phyloP scores from a whole-genome alignment of 1,140 invertebrate species.

The Eupeodes corollae region DNA sequence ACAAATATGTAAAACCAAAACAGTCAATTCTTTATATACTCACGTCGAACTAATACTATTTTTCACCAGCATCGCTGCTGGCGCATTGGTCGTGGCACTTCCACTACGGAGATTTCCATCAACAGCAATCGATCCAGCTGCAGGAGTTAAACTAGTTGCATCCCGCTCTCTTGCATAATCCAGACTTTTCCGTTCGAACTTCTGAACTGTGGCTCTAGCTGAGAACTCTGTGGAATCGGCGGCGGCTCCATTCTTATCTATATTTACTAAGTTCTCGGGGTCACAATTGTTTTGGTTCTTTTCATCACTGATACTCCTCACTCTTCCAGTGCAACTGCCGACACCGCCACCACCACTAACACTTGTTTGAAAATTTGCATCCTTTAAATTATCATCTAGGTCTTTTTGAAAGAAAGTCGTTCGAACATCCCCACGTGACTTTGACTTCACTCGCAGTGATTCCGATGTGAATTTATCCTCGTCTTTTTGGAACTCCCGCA shows the following conservation, averaged over 20 bases:
- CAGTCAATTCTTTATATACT: slow-evolving; percentile 7
- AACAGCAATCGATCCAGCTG: slow-evolving; percentile 1
- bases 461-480: slow-evolving; percentile 27
- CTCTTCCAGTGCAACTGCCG: slow-evolving; percentile 23
- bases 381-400: slow-evolving; percentile 29
- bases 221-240: slow-evolving; percentile 10
- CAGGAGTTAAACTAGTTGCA: background rate
- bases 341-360: slow-evolving; percentile 11
- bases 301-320: slow-evolving; percentile 34
- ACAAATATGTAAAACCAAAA: background rate
- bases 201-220: slow-evolving; percentile 11
- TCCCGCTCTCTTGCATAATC: slow-evolving; percentile 6
- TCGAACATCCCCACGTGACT: slow-evolving; percentile 32
- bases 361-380: slow-evolving; percentile 13
- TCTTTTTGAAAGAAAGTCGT: slow-evolving; percentile 23
- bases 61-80: slow-evolving; percentile 12
- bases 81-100: slow-evolving; percentile 9
- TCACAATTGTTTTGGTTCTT: slow-evolving; percentile 37
- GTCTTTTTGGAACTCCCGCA: slow-evolving; percentile 18
- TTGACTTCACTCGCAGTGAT: slow-evolving; percentile 34
- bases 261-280: slow-evolving; percentile 5
- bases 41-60: slow-evolving; percentile 24
- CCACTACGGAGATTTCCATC: slow-evolving; percentile 11
- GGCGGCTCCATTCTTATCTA: background rate
- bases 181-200: slow-evolving; percentile 21